Evolutionary conservation across 2,113 vertebrate genomes (phyloP), one percentile per base, ranked within the genome.

Genomic region (Dicentrarchus labrax): DNA sequence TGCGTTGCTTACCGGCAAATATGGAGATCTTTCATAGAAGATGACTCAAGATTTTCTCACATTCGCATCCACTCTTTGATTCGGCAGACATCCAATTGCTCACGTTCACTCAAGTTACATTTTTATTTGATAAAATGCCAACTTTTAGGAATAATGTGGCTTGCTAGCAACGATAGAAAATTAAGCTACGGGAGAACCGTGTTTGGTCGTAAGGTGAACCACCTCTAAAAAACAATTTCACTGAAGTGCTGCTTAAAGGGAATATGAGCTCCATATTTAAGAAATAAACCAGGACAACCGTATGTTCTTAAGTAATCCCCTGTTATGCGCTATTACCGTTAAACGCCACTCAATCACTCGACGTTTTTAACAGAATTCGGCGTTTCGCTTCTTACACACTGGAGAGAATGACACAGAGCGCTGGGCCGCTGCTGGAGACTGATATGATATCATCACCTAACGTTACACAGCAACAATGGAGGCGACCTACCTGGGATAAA

Each of bases 401-500:
- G 30, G 22, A n/a, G 41, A 62, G 30, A 45, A 50, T 57, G 79
- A 51, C 83, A 72, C 30, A 41, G 65, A 61, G 11, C 53, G 47
- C 82, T 66, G 84, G 84, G 83, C 91, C 85, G 83, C 89, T 82
- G 79, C 73, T 78, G 72, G 56, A 69, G 68, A 51, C 47, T 38
- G 41, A 50, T 7, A 30, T 12, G 45, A 21, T 1, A 16, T 15
- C 78, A 87, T 83, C 88, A 75, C 68, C 61, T 50, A 60, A 73
- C 76, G 74, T 72, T 67, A 80, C 82, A 85, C 80, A 78, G 85
- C 87, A 74, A 86, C 87, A 91, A 91, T 84, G 82, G 86, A 86
- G 11, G 21, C 71, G 51, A 89, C 94, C 65, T 94, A 95, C 95
- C 95, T 95, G 95, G 72, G 90, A 89, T 57, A 94, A 78, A 92